Base-by-base conservation (phyloP, 2,113 vertebrate species). In the Barbus barbus region DNA sequence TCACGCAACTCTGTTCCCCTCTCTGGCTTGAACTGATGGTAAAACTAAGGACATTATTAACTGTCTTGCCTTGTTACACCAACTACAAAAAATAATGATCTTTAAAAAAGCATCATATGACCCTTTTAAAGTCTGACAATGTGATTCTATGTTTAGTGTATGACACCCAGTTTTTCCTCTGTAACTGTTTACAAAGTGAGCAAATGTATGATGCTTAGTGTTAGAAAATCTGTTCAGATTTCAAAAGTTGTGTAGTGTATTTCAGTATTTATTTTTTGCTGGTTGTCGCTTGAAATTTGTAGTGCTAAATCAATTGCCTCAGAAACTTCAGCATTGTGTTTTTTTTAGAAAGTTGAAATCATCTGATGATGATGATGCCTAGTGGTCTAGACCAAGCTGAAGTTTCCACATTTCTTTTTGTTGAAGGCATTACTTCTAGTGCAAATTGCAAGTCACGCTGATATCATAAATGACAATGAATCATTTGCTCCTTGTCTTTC, bases 401-500 rank as follows among this genome's bases (percentile, higher is more conserved):
- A 71, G 22, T 41, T 38, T 11, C 67, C 36, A 72, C 36, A 8
- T 72, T 41, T 4, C 2, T 36, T 4, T 67, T 65, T 71, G 18
- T 9, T 36, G 16, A 36, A 75, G 24, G 18, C 22, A 33, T 58
- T 78, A 78, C 14, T 77, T 73, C 1, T 16, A 16, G 18, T 56
- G 11, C 0, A 22, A n/a, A 36, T 12, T 65, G 13, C 24, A 61
- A 63, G 60, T 65, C 9, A 79, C 5, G 22, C 2, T 46, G 78
- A 18, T 46, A 4, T 67, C n/a, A 48, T 33, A 58, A 61, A 44
- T 51, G 3, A 20, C 44, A 53, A 9, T 16, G 73, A 5, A 51
- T 69, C 9, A n/a, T 51, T 36, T 20, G 22, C 53, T 58, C 36
- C 36, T 44, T 88, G 86, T 84, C 61, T 69, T 85, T 79, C 91